These are phyloP conservation scores for Abrostola tripartita DNA, from an alignment of 2,888 invertebrate genomes.

Conservation along the genomic window DNA sequence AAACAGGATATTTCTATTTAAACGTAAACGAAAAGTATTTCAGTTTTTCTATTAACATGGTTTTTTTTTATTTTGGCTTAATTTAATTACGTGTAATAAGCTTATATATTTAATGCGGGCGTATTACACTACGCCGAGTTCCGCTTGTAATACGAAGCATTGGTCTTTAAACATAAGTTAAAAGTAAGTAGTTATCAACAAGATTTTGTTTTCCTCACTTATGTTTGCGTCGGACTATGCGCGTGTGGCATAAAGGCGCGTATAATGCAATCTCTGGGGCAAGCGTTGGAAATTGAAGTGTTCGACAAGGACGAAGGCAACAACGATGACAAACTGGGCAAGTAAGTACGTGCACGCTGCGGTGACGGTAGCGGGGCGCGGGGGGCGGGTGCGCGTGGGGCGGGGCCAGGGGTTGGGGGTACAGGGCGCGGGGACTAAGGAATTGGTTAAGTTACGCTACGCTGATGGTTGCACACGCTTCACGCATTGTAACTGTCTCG, in stretches of 20 bases:
- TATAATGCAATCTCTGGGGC: constrained; percentile 91
- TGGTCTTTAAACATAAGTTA: constrained; percentile 27
- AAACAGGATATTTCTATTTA: background rate
- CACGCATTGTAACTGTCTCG: constrained; percentile 50
- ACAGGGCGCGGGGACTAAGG: constrained; percentile 14
- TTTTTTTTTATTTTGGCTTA: constrained; percentile 43
- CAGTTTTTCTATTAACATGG: constrained; percentile 23
- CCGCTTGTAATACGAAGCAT: constrained; percentile 24
- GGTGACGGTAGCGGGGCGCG: constrained; percentile 34
- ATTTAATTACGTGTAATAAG: constrained; percentile 12
- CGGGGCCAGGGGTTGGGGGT: background rate
- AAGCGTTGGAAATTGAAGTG: constrained; percentile 92
- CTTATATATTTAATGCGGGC: constrained; percentile 28
- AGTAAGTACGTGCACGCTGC: constrained; percentile 88
- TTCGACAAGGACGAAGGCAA: constrained; percentile 96
- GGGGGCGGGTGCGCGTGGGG: background rate
- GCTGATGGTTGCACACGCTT: constrained; percentile 61
- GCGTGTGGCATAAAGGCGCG: constrained; percentile 84
- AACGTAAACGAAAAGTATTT: background rate
- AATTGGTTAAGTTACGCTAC: constrained; percentile 35
- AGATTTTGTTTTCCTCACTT: constrained; percentile 84
- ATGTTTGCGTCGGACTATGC: constrained; percentile 84
- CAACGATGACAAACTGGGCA: constrained; percentile 96
- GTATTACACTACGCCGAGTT: constrained; percentile 20
- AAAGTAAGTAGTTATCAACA: constrained; percentile 71